These are phyloP conservation scores for Acrobasis suavella DNA, from an alignment of 2,888 invertebrate genomes.

Conservation along the genomic window DNA sequence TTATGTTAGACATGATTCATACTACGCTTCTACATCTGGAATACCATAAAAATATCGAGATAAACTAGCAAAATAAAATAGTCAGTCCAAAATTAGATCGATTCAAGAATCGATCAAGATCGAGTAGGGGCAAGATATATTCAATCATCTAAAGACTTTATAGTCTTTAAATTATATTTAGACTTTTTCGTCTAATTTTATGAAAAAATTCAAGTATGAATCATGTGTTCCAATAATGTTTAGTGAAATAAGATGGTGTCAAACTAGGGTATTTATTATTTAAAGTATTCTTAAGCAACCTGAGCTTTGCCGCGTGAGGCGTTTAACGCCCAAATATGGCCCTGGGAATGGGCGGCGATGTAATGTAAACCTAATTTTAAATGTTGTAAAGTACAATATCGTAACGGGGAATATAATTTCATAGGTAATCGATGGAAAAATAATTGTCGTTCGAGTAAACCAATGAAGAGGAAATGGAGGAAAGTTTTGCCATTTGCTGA, in stretches of 20 bases:
- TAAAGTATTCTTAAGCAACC: conserved; percentile 45
- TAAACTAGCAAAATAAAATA: too few species aligned
- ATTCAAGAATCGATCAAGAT: too few species aligned
- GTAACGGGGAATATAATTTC: conserved; percentile 12
- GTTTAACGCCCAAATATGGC: conserved; percentile 42
- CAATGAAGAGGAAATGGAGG: not conserved
- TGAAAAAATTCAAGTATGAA: conserved; percentile 5
- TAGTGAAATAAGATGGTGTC: conserved; percentile 56
- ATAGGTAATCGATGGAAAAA: not conserved
- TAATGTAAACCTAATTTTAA: conserved; percentile 39
- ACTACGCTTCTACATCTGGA: not conserved
- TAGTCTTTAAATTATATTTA: too few species aligned
- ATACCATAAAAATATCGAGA: too few species aligned
- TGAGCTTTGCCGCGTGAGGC: conserved; percentile 50
- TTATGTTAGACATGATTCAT: conserved; percentile 19
- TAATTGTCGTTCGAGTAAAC: not conserved
- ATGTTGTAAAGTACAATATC: conserved; percentile 44
- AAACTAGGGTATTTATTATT: conserved; percentile 57
- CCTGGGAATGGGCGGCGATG: conserved; percentile 39
- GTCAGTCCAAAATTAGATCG: too few species aligned
- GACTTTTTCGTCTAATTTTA: too few species aligned
- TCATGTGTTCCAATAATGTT: conserved; percentile 32
- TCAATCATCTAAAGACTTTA: too few species aligned
- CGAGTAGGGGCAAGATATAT: too few species aligned
- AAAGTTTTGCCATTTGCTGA: not conserved